Conservation (phyloP, 1,140 invertebrate genomes). For the Drosophila dunni region DNA sequence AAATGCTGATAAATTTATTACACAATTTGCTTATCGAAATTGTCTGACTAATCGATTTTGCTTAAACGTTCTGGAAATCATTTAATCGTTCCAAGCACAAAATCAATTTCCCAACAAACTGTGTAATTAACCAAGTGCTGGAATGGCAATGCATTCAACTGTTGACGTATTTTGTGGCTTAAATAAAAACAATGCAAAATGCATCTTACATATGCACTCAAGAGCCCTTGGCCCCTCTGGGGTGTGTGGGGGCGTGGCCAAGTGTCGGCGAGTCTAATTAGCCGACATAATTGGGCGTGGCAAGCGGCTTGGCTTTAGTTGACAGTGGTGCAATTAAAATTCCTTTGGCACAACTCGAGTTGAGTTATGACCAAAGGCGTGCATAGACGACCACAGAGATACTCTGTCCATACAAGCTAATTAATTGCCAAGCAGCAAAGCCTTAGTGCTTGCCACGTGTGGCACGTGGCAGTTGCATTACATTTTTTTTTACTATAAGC, state of each 20-base stretch:
- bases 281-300: slow-evolving; percentile 40
- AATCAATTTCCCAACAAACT: slow-evolving; percentile 26
- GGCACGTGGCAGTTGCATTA: slow-evolving; percentile 14
- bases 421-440: slow-evolving; percentile 4
- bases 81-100: neutral
- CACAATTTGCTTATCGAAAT: slow-evolving; percentile 1
- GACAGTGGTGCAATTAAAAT: slow-evolving; percentile 47
- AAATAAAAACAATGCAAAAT: slow-evolving; percentile 15
- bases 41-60: slow-evolving; percentile 7
- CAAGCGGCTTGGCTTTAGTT: slow-evolving; percentile 26
- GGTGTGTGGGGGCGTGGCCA: slow-evolving; percentile 3
- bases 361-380: slow-evolving; percentile 18
- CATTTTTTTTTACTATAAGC: neutral
- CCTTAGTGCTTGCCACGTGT: neutral
- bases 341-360: slow-evolving; percentile 33
- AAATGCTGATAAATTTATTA: neutral
- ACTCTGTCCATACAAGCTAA: slow-evolving; percentile 1
- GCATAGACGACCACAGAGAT: neutral
- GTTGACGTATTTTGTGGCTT: slow-evolving; percentile 10
- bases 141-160: slow-evolving; percentile 28
- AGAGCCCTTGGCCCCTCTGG: neutral
- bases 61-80: neutral
- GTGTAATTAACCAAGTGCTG: slow-evolving; percentile 13
- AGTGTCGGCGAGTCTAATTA: slow-evolving; percentile 46
- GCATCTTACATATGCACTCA: neutral